Percentiles rank a stretch among this genome's conserved stretches.
Evolutionary conservation across 2,113 vertebrate species (phyloP).

Genomic region (Alexandromys fortis): DNA sequence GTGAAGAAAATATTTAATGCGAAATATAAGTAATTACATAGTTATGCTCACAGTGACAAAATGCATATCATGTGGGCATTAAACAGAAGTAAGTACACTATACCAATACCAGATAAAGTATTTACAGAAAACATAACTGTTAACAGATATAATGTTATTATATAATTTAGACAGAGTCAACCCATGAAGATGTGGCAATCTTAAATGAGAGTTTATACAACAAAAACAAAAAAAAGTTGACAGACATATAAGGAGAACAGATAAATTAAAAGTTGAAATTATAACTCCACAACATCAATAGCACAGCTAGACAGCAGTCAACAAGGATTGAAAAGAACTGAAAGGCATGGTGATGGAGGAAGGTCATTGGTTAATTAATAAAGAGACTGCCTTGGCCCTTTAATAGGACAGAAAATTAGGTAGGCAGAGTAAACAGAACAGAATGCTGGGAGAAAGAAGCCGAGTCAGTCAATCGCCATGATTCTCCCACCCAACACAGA

Average conservation of each 20-base stretch:
- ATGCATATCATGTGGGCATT: neutral
- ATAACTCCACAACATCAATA: neutral
- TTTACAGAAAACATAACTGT: neutral
- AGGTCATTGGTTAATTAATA: too few species aligned
- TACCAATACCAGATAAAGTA: neutral
- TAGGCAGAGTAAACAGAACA: too few species aligned
- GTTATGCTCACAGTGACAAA: neutral
- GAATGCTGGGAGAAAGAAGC: too few species aligned
- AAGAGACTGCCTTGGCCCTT: too few species aligned
- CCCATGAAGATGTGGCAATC: neutral
- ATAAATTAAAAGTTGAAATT: neutral
- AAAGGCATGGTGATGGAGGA: neutral
- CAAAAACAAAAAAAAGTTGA: neutral
- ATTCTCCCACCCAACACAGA: too few species aligned
- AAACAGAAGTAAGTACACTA: neutral
- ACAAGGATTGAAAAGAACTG: neutral
- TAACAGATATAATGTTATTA: neutral
- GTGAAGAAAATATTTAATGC: neutral
- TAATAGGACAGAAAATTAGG: too few species aligned
- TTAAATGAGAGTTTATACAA: neutral
- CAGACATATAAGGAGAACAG: neutral
- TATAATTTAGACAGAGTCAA: neutral
- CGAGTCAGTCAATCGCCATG: too few species aligned
- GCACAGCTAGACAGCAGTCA: neutral
- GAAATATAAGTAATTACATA: neutral